Percentiles rank a stretch among this genome's conserved stretches.
Evolutionary conservation across 2,888 invertebrate species (phyloP).

Genomic region (Coleophora flavipennella): DNA sequence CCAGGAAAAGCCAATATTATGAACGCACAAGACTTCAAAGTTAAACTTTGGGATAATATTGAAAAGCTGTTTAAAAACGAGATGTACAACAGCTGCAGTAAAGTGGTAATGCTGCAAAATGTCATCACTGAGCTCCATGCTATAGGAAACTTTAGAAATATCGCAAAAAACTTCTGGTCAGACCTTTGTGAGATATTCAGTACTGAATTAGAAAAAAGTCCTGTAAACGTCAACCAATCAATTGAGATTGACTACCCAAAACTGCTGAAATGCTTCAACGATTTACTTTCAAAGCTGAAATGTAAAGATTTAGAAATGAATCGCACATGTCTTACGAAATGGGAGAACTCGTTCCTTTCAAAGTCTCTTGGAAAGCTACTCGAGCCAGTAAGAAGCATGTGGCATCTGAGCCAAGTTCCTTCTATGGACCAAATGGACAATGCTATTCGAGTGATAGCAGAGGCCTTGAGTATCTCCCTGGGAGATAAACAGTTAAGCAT

Average conservation of each 20-base stretch:
- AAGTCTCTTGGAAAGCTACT: slow-evolving; percentile 86
- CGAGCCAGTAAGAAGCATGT: slow-evolving; percentile 89
- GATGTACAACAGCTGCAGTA: slow-evolving; percentile 80
- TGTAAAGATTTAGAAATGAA: slow-evolving; percentile 73
- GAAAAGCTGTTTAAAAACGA: slow-evolving; percentile 87
- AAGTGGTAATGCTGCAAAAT: slow-evolving; percentile 73
- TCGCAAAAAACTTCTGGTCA: slow-evolving; percentile 74
- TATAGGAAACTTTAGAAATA: slow-evolving; percentile 62
- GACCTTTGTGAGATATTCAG: slow-evolving; percentile 57
- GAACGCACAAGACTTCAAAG: slow-evolving; percentile 69
- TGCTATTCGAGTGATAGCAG: slow-evolving; percentile 77
- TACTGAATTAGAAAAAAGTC: slow-evolving; percentile 67
- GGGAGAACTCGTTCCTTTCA: slow-evolving; percentile 89
- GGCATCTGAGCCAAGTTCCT: slow-evolving; percentile 77
- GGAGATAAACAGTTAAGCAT: slow-evolving; percentile 87
- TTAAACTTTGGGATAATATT: slow-evolving; percentile 88
- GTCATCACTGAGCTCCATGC: slow-evolving; percentile 63
- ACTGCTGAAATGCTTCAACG: slow-evolving; percentile 84
- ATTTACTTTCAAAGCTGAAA: slow-evolving; percentile 80
- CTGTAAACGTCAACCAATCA: slow-evolving; percentile 79
- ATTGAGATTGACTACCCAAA: slow-evolving; percentile 92
- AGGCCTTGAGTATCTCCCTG: slow-evolving; percentile 87
- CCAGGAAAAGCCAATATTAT: slow-evolving; percentile 68
- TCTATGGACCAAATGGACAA: slow-evolving; percentile 84
- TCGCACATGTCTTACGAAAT: slow-evolving; percentile 74